Conservation (phyloP, 2,113 vertebrate species). For the Sinocyclocheilus anshuiensis region DNA sequence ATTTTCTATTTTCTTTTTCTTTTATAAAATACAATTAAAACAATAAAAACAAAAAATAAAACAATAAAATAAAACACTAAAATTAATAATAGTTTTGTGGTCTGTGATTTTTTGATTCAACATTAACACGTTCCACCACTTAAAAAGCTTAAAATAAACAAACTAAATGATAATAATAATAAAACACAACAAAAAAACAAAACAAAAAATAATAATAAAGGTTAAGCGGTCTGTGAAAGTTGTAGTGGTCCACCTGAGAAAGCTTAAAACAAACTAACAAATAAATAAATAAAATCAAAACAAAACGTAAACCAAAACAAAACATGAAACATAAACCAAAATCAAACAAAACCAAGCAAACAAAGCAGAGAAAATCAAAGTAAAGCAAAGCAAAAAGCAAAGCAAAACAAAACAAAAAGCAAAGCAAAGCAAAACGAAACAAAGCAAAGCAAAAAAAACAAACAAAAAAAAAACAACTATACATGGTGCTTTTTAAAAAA, state of each 20-base stretch:
- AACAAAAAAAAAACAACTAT: no score
- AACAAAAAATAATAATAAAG: background rate
- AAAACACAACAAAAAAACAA: background rate
- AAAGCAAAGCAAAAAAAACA: no score
- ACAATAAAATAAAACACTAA: background rate
- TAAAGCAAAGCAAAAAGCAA: background rate
- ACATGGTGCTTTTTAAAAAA: slow-evolving; percentile 30
- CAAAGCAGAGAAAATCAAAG: no score
- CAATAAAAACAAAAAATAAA: no score
- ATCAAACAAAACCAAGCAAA: background rate
- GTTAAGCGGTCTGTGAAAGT: background rate
- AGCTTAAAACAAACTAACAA: background rate
- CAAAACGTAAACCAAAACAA: background rate
- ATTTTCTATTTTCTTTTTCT: no score
- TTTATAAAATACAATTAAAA: no score
- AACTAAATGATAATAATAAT: background rate
- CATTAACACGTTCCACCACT: background rate
- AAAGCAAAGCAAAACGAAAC: no score
- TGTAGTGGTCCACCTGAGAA: background rate
- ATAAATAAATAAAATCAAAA: background rate
- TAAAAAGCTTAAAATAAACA: background rate
- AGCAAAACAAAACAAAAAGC: background rate
- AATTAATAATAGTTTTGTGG: background rate
- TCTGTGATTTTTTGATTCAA: no score
- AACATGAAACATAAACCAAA: background rate